Conservation (phyloP, 2,113 vertebrate species). For the human region DNA sequence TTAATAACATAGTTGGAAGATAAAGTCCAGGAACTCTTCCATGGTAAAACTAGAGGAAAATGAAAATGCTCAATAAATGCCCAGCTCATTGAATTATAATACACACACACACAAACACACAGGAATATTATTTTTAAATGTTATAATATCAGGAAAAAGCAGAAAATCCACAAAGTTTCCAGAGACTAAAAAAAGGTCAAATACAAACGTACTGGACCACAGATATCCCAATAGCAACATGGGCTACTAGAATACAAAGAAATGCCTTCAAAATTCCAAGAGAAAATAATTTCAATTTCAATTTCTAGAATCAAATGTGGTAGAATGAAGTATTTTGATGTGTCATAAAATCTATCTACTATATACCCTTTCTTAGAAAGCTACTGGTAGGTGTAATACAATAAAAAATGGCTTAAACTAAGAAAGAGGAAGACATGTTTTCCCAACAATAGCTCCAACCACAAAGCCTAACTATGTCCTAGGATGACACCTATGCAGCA, state of each 20-base stretch:
- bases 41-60: conserved; percentile 15
- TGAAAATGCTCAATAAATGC: background rate
- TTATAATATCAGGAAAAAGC: background rate
- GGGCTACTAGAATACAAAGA: background rate
- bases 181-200: background rate
- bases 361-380: background rate
- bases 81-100: background rate
- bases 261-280: background rate
- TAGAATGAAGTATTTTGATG: background rate
- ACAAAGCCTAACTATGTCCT: background rate
- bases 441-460: background rate
- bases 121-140: background rate
- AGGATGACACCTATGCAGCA: no score
- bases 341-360: background rate
- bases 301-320: background rate
- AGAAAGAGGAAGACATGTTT: background rate
- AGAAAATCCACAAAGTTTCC: background rate
- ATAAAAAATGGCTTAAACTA: background rate
- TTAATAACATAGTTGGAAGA: background rate
- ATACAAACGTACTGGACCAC: background rate
- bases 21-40: background rate
- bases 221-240: background rate
- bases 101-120: background rate
- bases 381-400: background rate
- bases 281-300: background rate